These are phyloP conservation scores for Psylliodes chrysocephalus DNA, from an alignment of 2,888 invertebrate species.

Conservation along the genomic window DNA sequence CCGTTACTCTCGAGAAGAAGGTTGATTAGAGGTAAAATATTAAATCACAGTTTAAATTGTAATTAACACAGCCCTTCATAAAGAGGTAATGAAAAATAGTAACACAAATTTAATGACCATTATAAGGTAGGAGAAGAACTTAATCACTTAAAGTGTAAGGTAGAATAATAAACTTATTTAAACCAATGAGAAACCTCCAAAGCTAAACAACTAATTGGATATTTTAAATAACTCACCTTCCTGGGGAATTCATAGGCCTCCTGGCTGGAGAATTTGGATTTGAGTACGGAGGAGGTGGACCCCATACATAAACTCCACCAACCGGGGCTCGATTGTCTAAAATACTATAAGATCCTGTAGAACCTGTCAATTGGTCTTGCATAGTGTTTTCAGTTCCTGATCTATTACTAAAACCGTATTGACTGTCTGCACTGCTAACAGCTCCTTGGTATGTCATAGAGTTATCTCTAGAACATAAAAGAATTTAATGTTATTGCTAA, in stretches of 20 bases:
- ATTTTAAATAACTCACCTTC: constrained; percentile 55
- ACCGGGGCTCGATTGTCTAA: constrained; percentile 68
- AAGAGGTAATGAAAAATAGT: no score
- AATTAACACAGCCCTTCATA: no score
- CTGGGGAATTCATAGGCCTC: constrained; percentile 64
- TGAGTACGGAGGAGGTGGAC: constrained; percentile 89
- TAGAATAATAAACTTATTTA: no score
- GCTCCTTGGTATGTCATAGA: constrained; percentile 72
- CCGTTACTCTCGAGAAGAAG: no score
- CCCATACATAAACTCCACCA: constrained; percentile 77
- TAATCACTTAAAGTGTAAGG: no score
- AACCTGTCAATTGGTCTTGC: constrained; percentile 59
- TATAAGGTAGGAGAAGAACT: no score
- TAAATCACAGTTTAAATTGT: no score
- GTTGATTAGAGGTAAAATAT: no score
- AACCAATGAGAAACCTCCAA: no score
- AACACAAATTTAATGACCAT: no score
- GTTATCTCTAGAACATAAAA: constrained; percentile 57
- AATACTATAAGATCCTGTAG: constrained; percentile 69
- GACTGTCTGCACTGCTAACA: constrained; percentile 80
- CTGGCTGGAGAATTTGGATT: constrained; percentile 79
- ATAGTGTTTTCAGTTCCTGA: constrained; percentile 58
- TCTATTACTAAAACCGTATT: constrained; percentile 78
- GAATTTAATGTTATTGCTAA: neutral
- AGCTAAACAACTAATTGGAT: no score